phyloP scores from a whole-genome alignment of 2,797 vertebrate genomes.

The Rhinophrynus dorsalis region DNA sequence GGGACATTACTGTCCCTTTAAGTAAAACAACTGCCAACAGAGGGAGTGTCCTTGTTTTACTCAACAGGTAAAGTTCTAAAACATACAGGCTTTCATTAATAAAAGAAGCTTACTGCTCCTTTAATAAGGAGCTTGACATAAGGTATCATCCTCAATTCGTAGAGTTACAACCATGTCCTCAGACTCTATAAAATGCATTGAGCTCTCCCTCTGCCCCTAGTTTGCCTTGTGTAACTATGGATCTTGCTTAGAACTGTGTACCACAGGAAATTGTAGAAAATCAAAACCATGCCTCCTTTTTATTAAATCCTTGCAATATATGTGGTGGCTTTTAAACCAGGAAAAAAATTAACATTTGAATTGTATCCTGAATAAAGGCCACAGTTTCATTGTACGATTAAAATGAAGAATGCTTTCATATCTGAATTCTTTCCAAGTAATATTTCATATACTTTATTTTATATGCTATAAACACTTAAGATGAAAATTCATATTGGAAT shows the following conservation, averaged over 20 bases:
- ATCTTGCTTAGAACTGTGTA: conserved; percentile 65
- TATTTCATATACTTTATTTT: conserved; percentile 43
- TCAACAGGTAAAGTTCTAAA: no score
- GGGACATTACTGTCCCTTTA: no score
- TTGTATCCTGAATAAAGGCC: conserved; percentile 52
- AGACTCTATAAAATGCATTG: conserved; percentile 5
- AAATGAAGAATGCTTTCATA: conserved; percentile 60
- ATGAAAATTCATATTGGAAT: conserved; percentile 16
- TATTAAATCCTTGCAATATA: conserved; percentile 65
- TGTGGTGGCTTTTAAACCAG: conserved; percentile 71
- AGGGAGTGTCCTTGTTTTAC: no score
- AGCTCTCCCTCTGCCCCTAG: not conserved
- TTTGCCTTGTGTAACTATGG: conserved; percentile 63
- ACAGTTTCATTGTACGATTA: conserved; percentile 20
- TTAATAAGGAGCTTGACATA: not conserved
- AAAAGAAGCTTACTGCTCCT: no score
- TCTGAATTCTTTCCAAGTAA: conserved; percentile 53
- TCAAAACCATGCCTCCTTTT: conserved; percentile 74
- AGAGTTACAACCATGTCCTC: conserved; percentile 9
- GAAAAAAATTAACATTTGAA: conserved; percentile 58
- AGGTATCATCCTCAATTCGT: not conserved
- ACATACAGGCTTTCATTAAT: no score
- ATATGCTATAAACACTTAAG: conserved; percentile 32
- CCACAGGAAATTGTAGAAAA: conserved; percentile 77
- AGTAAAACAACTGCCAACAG: no score